phyloP scores from a whole-genome alignment of 2,797 vertebrate genomes.

The Tadarida brasiliensis region DNA sequence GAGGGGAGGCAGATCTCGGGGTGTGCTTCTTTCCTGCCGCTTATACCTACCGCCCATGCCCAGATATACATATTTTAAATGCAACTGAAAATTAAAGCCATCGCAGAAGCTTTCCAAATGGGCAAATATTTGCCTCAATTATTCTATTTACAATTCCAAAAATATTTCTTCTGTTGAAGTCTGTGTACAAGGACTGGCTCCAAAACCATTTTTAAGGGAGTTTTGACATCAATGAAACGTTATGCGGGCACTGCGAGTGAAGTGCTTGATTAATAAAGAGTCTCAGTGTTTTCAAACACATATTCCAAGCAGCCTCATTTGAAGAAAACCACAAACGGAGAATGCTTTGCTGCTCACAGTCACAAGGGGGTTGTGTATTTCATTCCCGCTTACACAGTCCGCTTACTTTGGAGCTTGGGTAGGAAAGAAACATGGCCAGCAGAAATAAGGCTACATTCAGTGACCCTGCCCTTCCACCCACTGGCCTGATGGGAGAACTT shows the following conservation, averaged over 20 bases:
- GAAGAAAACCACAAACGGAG: slow-evolving; percentile 96
- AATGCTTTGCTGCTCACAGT: slow-evolving; percentile 97
- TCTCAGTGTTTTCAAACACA: slow-evolving; percentile 96
- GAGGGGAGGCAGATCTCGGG: neutral
- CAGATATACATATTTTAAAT: slow-evolving; percentile 77
- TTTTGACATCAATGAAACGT: slow-evolving; percentile 93
- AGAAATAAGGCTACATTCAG: slow-evolving; percentile 98
- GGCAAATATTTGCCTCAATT: slow-evolving; percentile 88
- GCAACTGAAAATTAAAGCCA: slow-evolving; percentile 77
- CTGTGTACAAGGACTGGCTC: slow-evolving; percentile 89
- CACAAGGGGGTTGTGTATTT: slow-evolving; percentile 98
- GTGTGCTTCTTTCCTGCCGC: neutral
- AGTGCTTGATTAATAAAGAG: slow-evolving; percentile 97
- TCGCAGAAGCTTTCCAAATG: slow-evolving; percentile 85
- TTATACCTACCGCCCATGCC: neutral
- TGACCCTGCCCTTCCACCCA: slow-evolving; percentile 92
- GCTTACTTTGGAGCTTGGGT: slow-evolving; percentile 97
- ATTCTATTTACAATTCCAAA: slow-evolving; percentile 93
- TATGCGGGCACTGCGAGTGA: slow-evolving; percentile 91
- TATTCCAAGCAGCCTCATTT: slow-evolving; percentile 97
- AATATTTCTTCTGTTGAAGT: slow-evolving; percentile 93
- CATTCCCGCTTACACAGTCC: slow-evolving; percentile 92
- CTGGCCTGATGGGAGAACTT: slow-evolving; percentile 87
- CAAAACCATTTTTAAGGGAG: slow-evolving; percentile 91
- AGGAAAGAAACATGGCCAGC: slow-evolving; percentile 95